Evolutionary conservation across 1,140 invertebrate species (phyloP).

Genomic region (Copidosoma floridanum): DNA sequence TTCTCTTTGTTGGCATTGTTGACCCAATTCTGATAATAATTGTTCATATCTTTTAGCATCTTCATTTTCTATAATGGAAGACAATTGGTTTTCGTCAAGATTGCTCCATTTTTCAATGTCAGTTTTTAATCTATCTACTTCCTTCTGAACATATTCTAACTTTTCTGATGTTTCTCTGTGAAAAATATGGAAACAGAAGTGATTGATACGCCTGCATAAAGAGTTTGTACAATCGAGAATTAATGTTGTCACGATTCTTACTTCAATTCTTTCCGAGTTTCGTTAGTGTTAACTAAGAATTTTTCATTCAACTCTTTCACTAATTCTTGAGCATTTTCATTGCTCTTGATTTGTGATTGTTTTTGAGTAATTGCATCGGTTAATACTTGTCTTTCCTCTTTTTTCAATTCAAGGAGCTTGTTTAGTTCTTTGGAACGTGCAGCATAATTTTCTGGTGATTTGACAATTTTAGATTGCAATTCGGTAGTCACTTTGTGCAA

Average conservation of each 20-base stretch:
- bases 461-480: constrained; percentile 37
- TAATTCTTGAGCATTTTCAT: constrained; percentile 27
- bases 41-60: constrained; percentile 16
- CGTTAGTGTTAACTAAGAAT: constrained; percentile 18
- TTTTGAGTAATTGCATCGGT: constrained; percentile 33
- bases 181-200: not conserved
- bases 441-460: constrained; percentile 35
- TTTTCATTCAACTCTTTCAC: constrained; percentile 30
- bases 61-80: constrained; percentile 4
- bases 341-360: constrained; percentile 34
- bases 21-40: constrained; percentile 18
- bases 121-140: constrained; percentile 17
- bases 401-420: constrained; percentile 25
- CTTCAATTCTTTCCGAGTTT: constrained; percentile 27
- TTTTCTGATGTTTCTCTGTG: constrained; percentile 1
- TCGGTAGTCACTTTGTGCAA: constrained; percentile 30
- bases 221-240: not conserved
- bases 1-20: constrained; percentile 15
- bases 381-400: constrained; percentile 31
- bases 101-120: constrained; percentile 19
- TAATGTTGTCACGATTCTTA: constrained; percentile 13
- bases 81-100: constrained; percentile 16
- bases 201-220: not conserved
- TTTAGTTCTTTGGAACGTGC: constrained; percentile 32
- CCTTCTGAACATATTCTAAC: constrained; percentile 16